Base-by-base conservation (phyloP, 2,113 vertebrate genomes). In the Esox niger region DNA sequence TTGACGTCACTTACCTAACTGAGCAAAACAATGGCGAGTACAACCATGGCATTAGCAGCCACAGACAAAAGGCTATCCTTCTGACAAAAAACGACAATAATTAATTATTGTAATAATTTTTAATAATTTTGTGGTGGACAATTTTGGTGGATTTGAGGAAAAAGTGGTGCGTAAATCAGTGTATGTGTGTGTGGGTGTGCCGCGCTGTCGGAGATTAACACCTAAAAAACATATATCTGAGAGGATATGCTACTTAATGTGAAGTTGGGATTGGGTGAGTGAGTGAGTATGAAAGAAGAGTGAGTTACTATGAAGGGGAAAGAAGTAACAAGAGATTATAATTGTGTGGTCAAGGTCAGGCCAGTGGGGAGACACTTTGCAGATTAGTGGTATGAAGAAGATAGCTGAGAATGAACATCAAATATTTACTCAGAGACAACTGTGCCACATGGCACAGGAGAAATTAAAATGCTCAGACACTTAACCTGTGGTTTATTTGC, bases 311-410 rank as follows among this genome's bases (percentile, higher is more conserved):
- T 46, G 10, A 25, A 11, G 4, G n/a, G 33, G 35, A 43, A 31
- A 9, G 31, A 32, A 29, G 30, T 3, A 27, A 25, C 27, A 25
- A 15, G 55, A n/a, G n/a, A n/a, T n/a, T n/a, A n/a, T n/a, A n/a
- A 27, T n/a, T 57, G 26, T 57, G 55, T 57, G 55, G 78, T 82
- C 83, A 90, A 89, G 89, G 90, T 90, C 89, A 87, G 80, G 77
- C 69, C 79, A 79, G 38, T 79, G 80, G n/a, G 3, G 86, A 82
- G 82, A 81, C 73, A 84, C 75, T 86, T 88, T 89, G 82, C 90
- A 92, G 79, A 92, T 93, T 91, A 85, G 92, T 88, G 83, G 52
- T 62, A 71, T 62, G 78, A 71, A 74, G 86, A 84, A 74, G 85
- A 84, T 88, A 74, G 77, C 66, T 81, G 66, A 27, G 56, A 76